phyloP scores from a whole-genome alignment of 2,113 vertebrate genomes.

The Octodon degus region DNA sequence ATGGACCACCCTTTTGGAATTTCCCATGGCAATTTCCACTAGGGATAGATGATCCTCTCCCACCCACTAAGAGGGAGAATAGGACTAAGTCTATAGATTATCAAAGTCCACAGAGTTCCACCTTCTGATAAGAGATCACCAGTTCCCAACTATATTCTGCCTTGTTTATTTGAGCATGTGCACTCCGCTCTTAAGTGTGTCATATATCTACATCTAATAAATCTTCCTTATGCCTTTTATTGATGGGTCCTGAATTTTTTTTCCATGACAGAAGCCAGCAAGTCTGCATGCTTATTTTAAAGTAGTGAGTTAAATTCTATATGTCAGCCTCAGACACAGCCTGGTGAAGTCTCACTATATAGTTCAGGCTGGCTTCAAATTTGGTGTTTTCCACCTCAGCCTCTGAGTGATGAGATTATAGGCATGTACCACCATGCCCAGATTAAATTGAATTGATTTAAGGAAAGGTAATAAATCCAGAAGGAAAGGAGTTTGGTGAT shows the following conservation, averaged over 20 bases:
- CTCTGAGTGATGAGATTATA: background rate
- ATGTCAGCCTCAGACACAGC: background rate
- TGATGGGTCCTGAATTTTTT: background rate
- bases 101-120: background rate
- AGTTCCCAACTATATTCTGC: background rate
- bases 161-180: background rate
- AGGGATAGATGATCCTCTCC: background rate
- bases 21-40: background rate
- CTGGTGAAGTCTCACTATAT: background rate
- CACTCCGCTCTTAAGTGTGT: background rate
- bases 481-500: background rate
- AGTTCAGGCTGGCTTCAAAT: background rate
- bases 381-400: background rate
- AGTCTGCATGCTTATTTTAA: background rate
- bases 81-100: background rate
- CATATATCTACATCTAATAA: background rate
- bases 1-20: background rate
- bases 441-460: conserved; percentile 12
- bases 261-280: background rate
- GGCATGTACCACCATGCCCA: background rate
- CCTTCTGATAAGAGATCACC: background rate
- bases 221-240: background rate
- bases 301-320: background rate
- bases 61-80: background rate
- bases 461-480: conserved; percentile 36